Base-by-base conservation (phyloP, 2,888 invertebrate genomes). In the Drosophila paracracens region DNA sequence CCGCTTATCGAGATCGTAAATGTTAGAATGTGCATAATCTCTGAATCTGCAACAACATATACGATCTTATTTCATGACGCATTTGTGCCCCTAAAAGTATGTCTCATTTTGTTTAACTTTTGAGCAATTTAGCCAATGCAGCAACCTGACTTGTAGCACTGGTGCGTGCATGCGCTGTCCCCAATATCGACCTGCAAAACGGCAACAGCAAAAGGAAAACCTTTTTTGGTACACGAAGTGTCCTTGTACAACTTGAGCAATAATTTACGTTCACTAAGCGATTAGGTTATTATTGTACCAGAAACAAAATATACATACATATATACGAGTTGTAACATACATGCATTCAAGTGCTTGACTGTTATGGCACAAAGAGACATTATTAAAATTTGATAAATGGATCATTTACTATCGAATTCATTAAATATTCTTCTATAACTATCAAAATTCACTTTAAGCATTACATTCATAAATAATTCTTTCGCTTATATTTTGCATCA, bases 181-280 rank as follows among this genome's bases (percentile, higher is more conserved):
- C 8, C 2, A 21, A 43, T 4, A 1, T 1, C 7, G 7, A 8
- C 1, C 7, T 4, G 4, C 2, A 25, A 25, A 8, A 8, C 0
- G 4, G 4, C 16, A 46, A 46, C 1, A 25, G 21, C 25, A 46
- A 16, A 25, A 2, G 11, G 21, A 43, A 46, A 46, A 16, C 7
- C 7, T 8, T 13, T 25, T 16, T 46, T 16, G 25, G 25, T 16
- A 16, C 7, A 16, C 16, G 7, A 46, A 46, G 46, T 16, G 21
- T 25, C 46, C 21, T 25, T 46, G 1, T 21, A 25, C 25, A 16
- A 46, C 8, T 16, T 16, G 16, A 4, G 25, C 4, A 46, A 16
- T 2, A 46, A 46, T 25, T 46, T 46, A 25, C 21, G 13, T 21
- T 13, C 13, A 13, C 13, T 21, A 13, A 3, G 46, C 21, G 0